Evolutionary conservation across 2,113 vertebrate species (phyloP), one percentile per base, ranked within the genome.

Genomic region (Podilymbus podiceps): DNA sequence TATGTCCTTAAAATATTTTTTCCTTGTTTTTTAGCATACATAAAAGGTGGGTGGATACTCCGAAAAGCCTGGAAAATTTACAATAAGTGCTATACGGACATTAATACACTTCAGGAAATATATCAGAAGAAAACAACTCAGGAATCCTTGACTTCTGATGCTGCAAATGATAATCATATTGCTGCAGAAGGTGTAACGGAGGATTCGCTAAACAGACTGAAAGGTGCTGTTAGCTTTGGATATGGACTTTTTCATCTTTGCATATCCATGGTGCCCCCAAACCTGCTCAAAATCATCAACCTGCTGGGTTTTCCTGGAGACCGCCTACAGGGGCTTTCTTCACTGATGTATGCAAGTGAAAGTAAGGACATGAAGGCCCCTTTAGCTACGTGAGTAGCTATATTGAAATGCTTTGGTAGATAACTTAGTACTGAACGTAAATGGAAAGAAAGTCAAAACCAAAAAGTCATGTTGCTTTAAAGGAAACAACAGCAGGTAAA

Each of bases 351-450:
- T 93, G 99, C 99, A 91, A 99, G 99, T 96, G 99, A 99, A 98
- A 99, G 99, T 98, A 99, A 99, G 98, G 99, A 99, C 98, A 99
- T 99, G 99, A 99, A 99, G 98, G 99, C 99, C 85, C 99, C 99
- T 79, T 98, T 99, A 90, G 99, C 99, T 98, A 99, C 99, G 99
- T 99, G 98, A 99, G 99, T 99, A 98, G 98, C 98, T 99, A 97
- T 98, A 98, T 99, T 98, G 97, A 94, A 97, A 97, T 96, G 95
- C 97, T 98, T 98, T 98, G 97, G 97, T 98, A 98, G 98, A 98
- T 98, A 98, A 97, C 93, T 68, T 98, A 98, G 96, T 98, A 63
- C 97, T 98, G 88, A 97, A 95, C 98, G 97, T 98, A 98, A 98
- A 85, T 92, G 28, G 84, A 76, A 93, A 92, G 9, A 85, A 93